phyloP scores from a whole-genome alignment of 2,888 invertebrate species.

The Halocaridina rubra region DNA sequence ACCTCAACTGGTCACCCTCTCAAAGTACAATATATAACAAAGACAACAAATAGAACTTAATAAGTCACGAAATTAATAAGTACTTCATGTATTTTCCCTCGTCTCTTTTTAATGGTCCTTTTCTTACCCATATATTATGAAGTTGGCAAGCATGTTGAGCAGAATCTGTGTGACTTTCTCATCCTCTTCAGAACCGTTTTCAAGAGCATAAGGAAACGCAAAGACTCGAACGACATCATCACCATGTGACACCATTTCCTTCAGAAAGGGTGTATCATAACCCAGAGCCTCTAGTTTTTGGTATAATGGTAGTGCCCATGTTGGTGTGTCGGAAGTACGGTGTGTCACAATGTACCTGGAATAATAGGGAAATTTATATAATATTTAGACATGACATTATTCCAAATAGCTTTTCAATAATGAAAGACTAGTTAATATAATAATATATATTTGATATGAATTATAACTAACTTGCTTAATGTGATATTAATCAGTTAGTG shows the following conservation, averaged over 20 bases:
- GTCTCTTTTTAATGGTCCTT: not conserved
- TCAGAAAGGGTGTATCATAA: conserved; percentile 2
- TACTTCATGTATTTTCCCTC: too few relatives aligned
- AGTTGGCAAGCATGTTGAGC: conserved; percentile 18
- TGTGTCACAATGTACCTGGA: conserved; percentile 44
- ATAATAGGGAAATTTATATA: too few relatives aligned
- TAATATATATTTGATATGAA: too few relatives aligned
- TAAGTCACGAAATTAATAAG: too few relatives aligned
- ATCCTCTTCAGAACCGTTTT: not conserved
- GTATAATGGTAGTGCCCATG: conserved; percentile 29
- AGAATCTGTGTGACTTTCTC: conserved; percentile 11
- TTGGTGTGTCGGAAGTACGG: conserved; percentile 20
- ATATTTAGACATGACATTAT: too few relatives aligned
- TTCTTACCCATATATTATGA: conserved; percentile 26
- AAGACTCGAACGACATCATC: conserved; percentile 39
- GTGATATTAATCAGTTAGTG: too few relatives aligned
- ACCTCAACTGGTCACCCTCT: too few relatives aligned
- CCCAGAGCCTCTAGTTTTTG: conserved; percentile 14
- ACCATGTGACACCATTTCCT: conserved; percentile 33
- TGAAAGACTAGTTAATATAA: too few relatives aligned
- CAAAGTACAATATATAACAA: too few relatives aligned
- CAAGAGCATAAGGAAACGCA: conserved; percentile 18
- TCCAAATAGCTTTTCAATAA: too few relatives aligned
- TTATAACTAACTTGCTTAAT: too few relatives aligned
- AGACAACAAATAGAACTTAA: too few relatives aligned